Conservation (phyloP, 2,888 invertebrate genomes). For the Ormyrus labotus region DNA sequence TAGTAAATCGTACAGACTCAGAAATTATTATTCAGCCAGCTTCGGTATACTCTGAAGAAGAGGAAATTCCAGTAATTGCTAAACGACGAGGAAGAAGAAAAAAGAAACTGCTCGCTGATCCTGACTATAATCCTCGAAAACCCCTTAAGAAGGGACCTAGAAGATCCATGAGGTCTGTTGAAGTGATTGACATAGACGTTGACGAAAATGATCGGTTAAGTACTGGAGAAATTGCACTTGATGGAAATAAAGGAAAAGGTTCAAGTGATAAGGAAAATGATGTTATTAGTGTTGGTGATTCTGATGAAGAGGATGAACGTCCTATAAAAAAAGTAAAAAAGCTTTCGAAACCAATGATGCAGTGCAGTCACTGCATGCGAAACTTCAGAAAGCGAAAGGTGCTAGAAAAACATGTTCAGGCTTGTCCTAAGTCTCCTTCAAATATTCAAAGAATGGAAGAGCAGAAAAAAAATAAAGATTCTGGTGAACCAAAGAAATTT, state of each 20-base stretch:
- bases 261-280: constrained; percentile 74
- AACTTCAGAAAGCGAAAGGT: constrained; percentile 69
- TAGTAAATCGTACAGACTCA: constrained; percentile 72
- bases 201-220: constrained; percentile 60
- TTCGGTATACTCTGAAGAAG: constrained; percentile 64
- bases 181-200: constrained; percentile 71
- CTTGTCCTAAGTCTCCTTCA: constrained; percentile 66
- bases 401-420: constrained; percentile 67
- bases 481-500: constrained; percentile 57
- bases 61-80: constrained; percentile 60
- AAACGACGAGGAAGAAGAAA: constrained; percentile 67
- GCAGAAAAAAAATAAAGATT: neutral
- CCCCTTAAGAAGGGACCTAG: constrained; percentile 59
- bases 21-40: constrained; percentile 74
- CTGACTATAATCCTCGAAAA: constrained; percentile 64
- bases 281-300: constrained; percentile 72
- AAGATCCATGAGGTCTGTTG: constrained; percentile 63
- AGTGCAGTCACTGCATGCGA: constrained; percentile 68
- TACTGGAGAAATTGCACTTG: constrained; percentile 69
- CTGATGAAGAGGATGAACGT: constrained; percentile 66
- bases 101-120: constrained; percentile 62
- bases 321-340: constrained; percentile 17
- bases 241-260: constrained; percentile 71
- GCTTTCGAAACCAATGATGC: constrained; percentile 59
- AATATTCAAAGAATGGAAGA: constrained; percentile 53